Conservation (phyloP, 2,888 invertebrate species). For the Graphium colonna region DNA sequence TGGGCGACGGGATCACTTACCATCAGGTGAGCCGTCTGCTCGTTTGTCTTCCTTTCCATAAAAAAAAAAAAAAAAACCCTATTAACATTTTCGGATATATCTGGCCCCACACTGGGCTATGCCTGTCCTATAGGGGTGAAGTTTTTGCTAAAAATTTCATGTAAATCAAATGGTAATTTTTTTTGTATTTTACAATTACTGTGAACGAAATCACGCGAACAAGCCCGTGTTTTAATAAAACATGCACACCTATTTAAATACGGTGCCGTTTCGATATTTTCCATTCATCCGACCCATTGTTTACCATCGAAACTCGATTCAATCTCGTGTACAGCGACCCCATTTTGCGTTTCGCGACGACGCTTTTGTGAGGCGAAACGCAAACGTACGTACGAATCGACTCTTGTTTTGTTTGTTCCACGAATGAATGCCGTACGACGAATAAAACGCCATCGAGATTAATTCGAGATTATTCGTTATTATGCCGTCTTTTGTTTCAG, state of each 20-base stretch:
- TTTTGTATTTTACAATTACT: too few relatives aligned
- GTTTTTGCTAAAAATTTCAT: too few relatives aligned
- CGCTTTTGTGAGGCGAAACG: conserved; percentile 17
- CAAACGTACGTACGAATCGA: conserved; percentile 18
- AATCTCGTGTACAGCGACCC: conserved; percentile 10
- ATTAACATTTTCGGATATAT: too few relatives aligned
- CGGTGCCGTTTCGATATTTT: conserved; percentile 8
- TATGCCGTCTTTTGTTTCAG: conserved; percentile 23
- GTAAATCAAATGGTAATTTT: too few relatives aligned
- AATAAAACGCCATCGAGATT: conserved; percentile 22
- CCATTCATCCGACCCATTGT: conserved; percentile 11
- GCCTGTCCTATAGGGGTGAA: too few relatives aligned
- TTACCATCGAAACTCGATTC: conserved; percentile 13
- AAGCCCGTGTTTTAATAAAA: neutral
- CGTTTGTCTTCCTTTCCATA: too few relatives aligned
- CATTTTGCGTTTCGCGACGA: conserved; percentile 18
- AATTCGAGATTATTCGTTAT: conserved; percentile 21
- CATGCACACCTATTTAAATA: neutral
- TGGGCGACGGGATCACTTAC: too few relatives aligned
- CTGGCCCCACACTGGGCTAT: too few relatives aligned
- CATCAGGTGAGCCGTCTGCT: too few relatives aligned
- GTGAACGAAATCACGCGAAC: neutral
- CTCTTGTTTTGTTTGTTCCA: conserved; percentile 22
- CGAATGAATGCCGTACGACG: conserved; percentile 18
- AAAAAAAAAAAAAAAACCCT: too few relatives aligned